A percentile compares a stretch with the other conserved stretches of the same genome.
Evolutionary conservation across 2,888 invertebrate species (phyloP).

Genomic region (Linnaemya vulpina): DNA sequence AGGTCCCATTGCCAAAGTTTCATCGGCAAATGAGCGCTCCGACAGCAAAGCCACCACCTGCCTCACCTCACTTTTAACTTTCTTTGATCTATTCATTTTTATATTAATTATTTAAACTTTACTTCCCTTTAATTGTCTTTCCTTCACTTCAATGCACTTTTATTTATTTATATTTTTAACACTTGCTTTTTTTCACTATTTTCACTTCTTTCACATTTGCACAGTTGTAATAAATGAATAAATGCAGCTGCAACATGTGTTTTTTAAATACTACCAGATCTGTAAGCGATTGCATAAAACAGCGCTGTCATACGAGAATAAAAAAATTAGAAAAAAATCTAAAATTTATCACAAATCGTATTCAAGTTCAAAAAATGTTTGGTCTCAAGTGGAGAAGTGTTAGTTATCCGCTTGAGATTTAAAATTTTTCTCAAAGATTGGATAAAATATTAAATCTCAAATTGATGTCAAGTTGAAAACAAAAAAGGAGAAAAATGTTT

Average conservation of each 20-base stretch:
- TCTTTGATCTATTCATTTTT: constrained; percentile 13
- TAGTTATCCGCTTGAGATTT: constrained; percentile 24
- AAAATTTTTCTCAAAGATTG: constrained; percentile 32
- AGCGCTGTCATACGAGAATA: constrained; percentile 26
- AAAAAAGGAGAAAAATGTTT: constrained; percentile 34
- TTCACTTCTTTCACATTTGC: constrained; percentile 15
- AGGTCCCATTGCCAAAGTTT: constrained; percentile 23
- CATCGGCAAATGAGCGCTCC: constrained; percentile 21
- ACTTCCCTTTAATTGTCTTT: constrained; percentile 11
- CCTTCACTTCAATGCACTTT: constrained; percentile 12
- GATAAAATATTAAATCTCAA: constrained; percentile 27
- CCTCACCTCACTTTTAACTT: constrained; percentile 9
- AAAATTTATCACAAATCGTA: constrained; percentile 34
- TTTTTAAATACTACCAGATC: constrained; percentile 21
- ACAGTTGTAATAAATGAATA: constrained; percentile 8
- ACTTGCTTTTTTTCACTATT: constrained; percentile 18
- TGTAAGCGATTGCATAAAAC: constrained; percentile 36
- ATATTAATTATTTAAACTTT: constrained; percentile 11
- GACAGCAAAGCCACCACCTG: constrained; percentile 12
- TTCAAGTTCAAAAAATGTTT: constrained; percentile 32
- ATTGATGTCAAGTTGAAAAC: constrained; percentile 35
- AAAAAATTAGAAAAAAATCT: constrained; percentile 35
- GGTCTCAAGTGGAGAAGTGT: constrained; percentile 20
- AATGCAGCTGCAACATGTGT: constrained; percentile 21
- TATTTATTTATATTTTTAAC: constrained; percentile 22